phyloP scores from a whole-genome alignment of 2,797 vertebrate species.

The Hippocampus kuda region DNA sequence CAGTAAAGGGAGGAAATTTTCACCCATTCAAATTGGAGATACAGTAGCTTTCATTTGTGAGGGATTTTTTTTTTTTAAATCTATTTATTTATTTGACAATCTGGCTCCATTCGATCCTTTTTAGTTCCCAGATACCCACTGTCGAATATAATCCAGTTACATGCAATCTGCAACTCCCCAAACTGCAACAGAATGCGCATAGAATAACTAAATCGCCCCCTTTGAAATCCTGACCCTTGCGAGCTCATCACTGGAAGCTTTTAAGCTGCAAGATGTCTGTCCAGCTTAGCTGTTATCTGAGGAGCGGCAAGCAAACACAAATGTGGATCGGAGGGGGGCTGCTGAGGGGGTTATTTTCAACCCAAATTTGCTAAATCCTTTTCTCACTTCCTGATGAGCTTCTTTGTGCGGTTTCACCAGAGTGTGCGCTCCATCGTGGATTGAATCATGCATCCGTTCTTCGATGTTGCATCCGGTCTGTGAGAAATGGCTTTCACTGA shows the following conservation, averaged over 20 bases:
- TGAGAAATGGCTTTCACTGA: slow-evolving; percentile 37
- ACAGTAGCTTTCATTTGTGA: background rate
- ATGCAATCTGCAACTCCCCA: slow-evolving; percentile 26
- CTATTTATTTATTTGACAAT: background rate
- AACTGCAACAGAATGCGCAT: slow-evolving; percentile 23
- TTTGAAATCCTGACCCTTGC: slow-evolving; percentile 22
- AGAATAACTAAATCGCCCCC: slow-evolving; percentile 26
- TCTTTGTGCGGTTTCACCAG: slow-evolving; percentile 3
- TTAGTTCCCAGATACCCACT: background rate
- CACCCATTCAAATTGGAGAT: background rate
- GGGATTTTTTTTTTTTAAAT: background rate
- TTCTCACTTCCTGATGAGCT: slow-evolving; percentile 13
- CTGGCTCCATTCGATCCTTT: slow-evolving; percentile 1
- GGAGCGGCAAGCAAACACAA: slow-evolving; percentile 16
- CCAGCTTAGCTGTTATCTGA: slow-evolving; percentile 27
- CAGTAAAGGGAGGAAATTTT: background rate
- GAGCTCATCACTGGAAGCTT: slow-evolving; percentile 31
- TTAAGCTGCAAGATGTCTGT: slow-evolving; percentile 39
- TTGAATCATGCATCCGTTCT: slow-evolving; percentile 13
- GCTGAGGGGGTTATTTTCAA: slow-evolving; percentile 18
- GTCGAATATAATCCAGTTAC: slow-evolving; percentile 28
- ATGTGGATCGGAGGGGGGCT: slow-evolving; percentile 13
- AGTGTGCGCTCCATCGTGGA: background rate
- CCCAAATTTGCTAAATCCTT: slow-evolving; percentile 6
- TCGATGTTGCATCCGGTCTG: slow-evolving; percentile 15